These are phyloP conservation scores for Martes flavigula DNA, from an alignment of 2,797 vertebrate species.

Conservation along the genomic window DNA sequence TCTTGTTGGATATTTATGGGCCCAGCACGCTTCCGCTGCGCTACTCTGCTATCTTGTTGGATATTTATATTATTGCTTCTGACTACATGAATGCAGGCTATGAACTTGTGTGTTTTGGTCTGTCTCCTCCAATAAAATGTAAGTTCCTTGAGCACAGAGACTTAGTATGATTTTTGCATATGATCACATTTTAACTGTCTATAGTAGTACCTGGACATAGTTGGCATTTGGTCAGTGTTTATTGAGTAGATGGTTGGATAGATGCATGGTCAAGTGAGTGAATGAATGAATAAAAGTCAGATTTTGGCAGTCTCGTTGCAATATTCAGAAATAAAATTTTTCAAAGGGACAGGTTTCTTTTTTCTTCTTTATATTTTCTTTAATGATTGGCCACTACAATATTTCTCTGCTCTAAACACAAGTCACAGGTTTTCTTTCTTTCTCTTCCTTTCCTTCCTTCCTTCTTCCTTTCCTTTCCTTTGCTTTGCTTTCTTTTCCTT, in stretches of 20 bases:
- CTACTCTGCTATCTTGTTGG: too few relatives aligned
- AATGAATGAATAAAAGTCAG: not conserved
- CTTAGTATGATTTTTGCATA: not conserved
- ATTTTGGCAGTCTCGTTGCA: not conserved
- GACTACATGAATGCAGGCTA: not conserved
- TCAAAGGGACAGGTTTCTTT: not conserved
- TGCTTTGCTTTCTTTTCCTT: not conserved
- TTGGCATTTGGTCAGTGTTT: not conserved
- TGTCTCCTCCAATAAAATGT: not conserved
- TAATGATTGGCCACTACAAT: not conserved
- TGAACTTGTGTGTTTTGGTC: not conserved
- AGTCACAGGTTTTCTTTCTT: not conserved
- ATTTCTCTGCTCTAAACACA: not conserved
- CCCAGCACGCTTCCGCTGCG: too few relatives aligned
- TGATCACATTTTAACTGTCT: not conserved
- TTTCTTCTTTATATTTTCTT: not conserved
- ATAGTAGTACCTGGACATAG: not conserved
- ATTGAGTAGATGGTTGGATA: not conserved
- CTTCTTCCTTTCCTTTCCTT: too few relatives aligned
- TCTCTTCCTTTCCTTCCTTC: not conserved
- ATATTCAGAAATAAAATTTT: conserved; percentile 27
- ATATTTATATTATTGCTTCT: not conserved
- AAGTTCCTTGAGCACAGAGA: not conserved
- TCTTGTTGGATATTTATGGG: not conserved
- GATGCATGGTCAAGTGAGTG: not conserved